Evolutionary conservation across 2,888 invertebrate species (phyloP), one percentile per base, ranked within the genome.

Genomic region (Drosophila paucipuncta): DNA sequence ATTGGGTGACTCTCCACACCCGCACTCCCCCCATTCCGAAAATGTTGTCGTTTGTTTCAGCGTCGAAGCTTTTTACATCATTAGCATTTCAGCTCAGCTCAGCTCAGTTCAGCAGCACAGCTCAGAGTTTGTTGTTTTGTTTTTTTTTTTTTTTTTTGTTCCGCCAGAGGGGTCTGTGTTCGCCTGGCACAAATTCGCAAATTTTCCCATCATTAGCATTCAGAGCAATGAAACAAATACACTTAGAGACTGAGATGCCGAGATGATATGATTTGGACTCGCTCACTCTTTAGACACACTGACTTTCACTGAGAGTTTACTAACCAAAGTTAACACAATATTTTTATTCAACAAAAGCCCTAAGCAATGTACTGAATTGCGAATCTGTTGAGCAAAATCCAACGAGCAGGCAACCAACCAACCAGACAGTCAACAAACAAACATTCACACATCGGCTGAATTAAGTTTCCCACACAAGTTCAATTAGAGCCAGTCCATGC

Each of bases 201-300:
- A 88, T 88, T 88, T 90, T 88, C 91, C 91, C 87, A 88, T 88
- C 87, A 88, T 88, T 90, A 88, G 91, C 91, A 90, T 88, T 89
- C 87, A 89, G 85, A 80, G 89, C 87, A 90, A 88, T 88, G 91
- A 87, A 89, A 90, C 87, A 88, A 88, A 88, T 88, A 90, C 87
- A 89, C 87, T 87, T 88, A 81, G 76, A 73, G 77, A 64, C 54
- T n/a, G 72, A 68, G 73, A 73, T 72, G 82, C 69, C 41, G 63
- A 62, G 64, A 70, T 68, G 68, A 72, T 68, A 70, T 69, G 47
- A 10, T 47, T 31, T 35, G 47, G 37, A 62, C 64, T 66, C 47
- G 16, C 50, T 57, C 49, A 11, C 57, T 57, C 52, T 57, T 54
- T 37, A 25, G 13, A 10, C 64, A 28, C 53, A 58, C 39, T 58